Evolutionary conservation across 1,140 invertebrate species (phyloP).

Genomic region (Nylanderia fulva): DNA sequence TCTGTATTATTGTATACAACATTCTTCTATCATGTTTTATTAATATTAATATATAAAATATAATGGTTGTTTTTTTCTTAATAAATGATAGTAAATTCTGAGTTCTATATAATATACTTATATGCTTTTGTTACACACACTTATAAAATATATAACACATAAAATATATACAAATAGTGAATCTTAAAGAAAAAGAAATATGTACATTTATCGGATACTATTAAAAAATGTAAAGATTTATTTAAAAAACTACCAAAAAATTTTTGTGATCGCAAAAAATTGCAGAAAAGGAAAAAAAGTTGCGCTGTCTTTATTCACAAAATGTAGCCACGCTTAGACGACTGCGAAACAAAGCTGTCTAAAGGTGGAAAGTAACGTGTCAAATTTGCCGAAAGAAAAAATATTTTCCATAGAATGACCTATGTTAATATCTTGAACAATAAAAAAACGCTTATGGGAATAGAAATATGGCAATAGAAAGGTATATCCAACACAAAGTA

Average conservation of each 20-base stretch:
- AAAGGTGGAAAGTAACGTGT: not conserved
- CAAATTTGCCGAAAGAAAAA: constrained; percentile 1
- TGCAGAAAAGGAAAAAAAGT: not conserved
- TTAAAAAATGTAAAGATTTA: not conserved
- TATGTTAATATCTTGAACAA: constrained; percentile 30
- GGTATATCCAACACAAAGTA: constrained; percentile 12
- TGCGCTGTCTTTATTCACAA: not conserved
- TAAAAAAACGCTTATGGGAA: not conserved
- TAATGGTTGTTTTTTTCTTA: not conserved
- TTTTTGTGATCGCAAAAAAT: not conserved
- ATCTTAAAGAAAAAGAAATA: not conserved
- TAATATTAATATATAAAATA: not conserved
- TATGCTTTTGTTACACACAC: not conserved
- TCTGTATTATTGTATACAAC: not conserved
- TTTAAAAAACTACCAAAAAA: not conserved
- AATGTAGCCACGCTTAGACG: not conserved
- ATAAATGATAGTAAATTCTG: not conserved
- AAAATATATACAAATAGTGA: not conserved
- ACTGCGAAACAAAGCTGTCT: constrained; percentile 1
- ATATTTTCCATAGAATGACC: not conserved
- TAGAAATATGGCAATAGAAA: not conserved
- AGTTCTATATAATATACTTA: not conserved
- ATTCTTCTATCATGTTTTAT: not conserved
- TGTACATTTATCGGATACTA: constrained; percentile 19
- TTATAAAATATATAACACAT: not conserved